Evolutionary conservation across 2,797 vertebrate species (phyloP).

Genomic region (Sus cebifrons): DNA sequence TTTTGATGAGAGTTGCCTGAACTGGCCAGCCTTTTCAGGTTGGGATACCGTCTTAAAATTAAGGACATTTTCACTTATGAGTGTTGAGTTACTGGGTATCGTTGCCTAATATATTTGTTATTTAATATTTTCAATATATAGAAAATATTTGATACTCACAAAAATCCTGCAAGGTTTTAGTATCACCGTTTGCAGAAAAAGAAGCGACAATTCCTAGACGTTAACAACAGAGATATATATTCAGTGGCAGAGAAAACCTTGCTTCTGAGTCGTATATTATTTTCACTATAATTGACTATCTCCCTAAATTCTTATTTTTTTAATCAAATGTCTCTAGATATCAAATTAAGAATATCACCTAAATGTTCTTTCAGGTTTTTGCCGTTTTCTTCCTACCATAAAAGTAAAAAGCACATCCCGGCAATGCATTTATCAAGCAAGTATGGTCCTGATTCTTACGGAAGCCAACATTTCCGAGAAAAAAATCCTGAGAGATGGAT

Average conservation of each 20-base stretch:
- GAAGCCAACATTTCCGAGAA: slow-evolving; percentile 91
- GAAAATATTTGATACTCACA: background rate
- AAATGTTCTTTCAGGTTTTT: slow-evolving; percentile 91
- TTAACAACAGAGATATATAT: background rate
- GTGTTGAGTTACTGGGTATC: slow-evolving; percentile 37
- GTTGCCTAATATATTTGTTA: background rate
- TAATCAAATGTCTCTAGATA: background rate
- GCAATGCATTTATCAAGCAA: slow-evolving; percentile 88
- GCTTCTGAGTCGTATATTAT: background rate
- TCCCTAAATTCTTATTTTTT: background rate
- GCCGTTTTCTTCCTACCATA: slow-evolving; percentile 90
- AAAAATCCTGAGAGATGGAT: slow-evolving; percentile 88
- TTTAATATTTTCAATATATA: background rate
- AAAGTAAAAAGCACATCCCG: slow-evolving; percentile 88
- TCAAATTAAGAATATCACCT: background rate
- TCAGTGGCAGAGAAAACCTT: background rate
- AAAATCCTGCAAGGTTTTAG: background rate
- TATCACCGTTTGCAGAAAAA: background rate
- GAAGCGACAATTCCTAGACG: background rate
- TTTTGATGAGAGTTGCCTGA: background rate
- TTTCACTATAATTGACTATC: background rate
- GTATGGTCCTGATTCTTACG: slow-evolving; percentile 86
- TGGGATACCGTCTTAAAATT: slow-evolving; percentile 18
- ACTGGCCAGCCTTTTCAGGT: background rate
- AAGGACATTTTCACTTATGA: background rate